These are phyloP conservation scores for Seriola rivoliana DNA, from an alignment of 2,113 vertebrate species.

Conservation along the genomic window DNA sequence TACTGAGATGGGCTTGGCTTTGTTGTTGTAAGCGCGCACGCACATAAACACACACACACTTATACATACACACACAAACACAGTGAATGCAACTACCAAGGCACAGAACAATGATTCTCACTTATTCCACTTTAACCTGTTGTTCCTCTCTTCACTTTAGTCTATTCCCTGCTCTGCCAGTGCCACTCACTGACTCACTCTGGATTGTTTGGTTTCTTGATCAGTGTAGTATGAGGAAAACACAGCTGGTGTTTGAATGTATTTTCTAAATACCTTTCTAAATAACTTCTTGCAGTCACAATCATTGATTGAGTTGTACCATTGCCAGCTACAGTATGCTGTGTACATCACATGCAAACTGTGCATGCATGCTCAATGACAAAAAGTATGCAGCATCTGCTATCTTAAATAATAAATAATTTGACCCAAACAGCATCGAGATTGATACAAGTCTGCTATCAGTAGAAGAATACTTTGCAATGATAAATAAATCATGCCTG, in stretches of 20 bases:
- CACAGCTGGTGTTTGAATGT: too few relatives aligned
- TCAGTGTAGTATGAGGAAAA: neutral
- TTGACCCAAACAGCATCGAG: conserved; percentile 3
- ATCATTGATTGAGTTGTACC: neutral
- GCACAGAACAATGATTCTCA: conserved; percentile 25
- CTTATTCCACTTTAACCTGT: conserved; percentile 22
- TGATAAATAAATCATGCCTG: too few relatives aligned
- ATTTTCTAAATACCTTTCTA: neutral
- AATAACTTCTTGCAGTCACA: conserved; percentile 10
- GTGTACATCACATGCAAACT: neutral
- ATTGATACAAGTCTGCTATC: conserved; percentile 5
- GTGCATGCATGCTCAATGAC: neutral
- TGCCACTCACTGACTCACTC: neutral
- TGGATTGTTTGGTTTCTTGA: neutral
- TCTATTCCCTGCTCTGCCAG: neutral
- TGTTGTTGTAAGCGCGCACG: conserved; percentile 20
- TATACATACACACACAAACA: conserved; percentile 6
- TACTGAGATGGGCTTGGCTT: conserved; percentile 38
- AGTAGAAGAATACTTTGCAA: neutral
- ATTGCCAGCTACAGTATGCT: neutral
- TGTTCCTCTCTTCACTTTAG: conserved; percentile 8
- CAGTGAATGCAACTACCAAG: conserved; percentile 9
- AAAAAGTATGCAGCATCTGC: conserved; percentile 15
- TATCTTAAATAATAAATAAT: conserved; percentile 24
- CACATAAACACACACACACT: conserved; percentile 25